Evolutionary conservation across 2,888 invertebrate genomes (phyloP), one percentile per base, ranked within the genome.

Genomic region (Strigamia crassipes): DNA sequence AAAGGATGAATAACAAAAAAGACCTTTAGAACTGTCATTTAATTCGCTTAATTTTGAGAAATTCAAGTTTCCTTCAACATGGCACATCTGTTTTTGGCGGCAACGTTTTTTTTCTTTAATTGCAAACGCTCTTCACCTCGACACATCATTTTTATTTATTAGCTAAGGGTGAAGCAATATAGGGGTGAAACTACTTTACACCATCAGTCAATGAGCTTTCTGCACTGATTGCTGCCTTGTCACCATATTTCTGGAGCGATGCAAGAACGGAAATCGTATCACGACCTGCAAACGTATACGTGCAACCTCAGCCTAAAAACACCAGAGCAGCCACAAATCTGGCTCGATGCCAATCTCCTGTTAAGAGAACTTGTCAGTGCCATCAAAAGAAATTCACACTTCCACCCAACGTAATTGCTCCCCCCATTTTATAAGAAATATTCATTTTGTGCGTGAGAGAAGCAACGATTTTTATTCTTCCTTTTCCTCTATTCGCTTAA

Each of bases 231-330:
- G 61, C 61, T 23, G 61, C 61, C 61, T 61, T 61, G 61, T 61
- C 61, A 61, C 21, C 61, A 61, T 61, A 61, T 61, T 61, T 61
- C 23, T 23, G 18, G 23, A 10, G 10, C 23, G 61, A 61, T 61
- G 61, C 61, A 61, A 23, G 61, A 23, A 61, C 13, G 61, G 61
- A 61, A 61, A 61, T 61, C 61, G 18, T 61, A 61, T 23, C 61
- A 61, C 46, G 46, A 46, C 18, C 61, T 10, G 23, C 21, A 61
- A 61, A 18, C 13, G 21, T 61, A 12, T 61, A 61, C 61, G 61
- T 61, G 61, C 61, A 61, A 21, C 61, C 61, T 61, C 61, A 61
- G 61, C 61, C 61, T 61, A 61, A 61, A 61, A 61, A 61, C 61
- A 61, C 9, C 12, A 23, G 61, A 1, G 61, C 61, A 46, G 21